Base-by-base conservation (phyloP, 1,140 invertebrate species). In the Drosophila simulans region DNA sequence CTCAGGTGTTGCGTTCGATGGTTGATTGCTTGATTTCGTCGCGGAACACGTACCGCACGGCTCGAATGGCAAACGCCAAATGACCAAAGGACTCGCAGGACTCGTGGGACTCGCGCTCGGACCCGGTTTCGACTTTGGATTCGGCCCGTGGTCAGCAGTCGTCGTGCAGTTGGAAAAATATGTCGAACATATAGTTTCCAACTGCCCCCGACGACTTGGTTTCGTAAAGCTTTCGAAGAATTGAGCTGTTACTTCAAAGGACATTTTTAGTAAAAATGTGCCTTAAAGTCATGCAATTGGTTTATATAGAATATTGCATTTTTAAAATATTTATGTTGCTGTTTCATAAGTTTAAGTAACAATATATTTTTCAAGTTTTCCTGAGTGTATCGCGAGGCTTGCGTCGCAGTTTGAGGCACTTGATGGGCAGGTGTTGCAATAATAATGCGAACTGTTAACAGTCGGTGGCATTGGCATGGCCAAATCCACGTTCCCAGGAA, bases 21-120 rank as follows among this genome's bases (percentile, higher is more conserved):
- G 46, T 56, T 45, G 37, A 25, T 42, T 22, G 46, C 31, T 71
- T 37, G 42, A 37, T 35, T 52, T 46, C 34, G 25, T 52, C 59
- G 68, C 77, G 83, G 76, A 79, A 35, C 79, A 83, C 84, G 70
- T 72, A 83, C 79, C 83, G 83, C 84, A 73, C 79, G 48, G 55
- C 60, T 89, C 80, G 80, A 83, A 52, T 83, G 84, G 83, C 83
- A 63, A 88, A 88, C 60, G 76, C 79, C 84, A 88, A 88, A 88
- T 88, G 83, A 88, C 83, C 83, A 71, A 71, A 70, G 68, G 68
- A 71, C 64, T 57, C 11, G 55, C 43, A 62, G 69, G 46, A 64
- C 58, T 57, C 11, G 55, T 35, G 58, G 69, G 42, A 64, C 58
- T 72, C 31, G 49, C n/a, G 17, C 31, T 69, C 56, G 71, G 77